Base-by-base conservation (phyloP, 1,140 invertebrate species). In the Lasioglossum baleicum region DNA sequence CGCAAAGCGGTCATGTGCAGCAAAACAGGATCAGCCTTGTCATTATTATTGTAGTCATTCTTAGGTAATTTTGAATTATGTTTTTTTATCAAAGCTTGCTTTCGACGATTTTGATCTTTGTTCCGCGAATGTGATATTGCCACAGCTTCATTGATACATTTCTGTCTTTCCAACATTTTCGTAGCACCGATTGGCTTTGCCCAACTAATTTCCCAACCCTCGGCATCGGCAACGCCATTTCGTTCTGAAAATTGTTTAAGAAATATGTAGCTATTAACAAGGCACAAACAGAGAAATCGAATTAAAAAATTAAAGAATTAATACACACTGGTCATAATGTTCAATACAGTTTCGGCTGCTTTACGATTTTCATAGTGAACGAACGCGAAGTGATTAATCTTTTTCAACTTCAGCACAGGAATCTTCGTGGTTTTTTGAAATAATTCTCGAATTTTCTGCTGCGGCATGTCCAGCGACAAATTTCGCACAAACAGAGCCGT, bases 331-430 rank as follows among this genome's bases (percentile, higher is more conserved):
- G 79, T 89, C 85, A 93, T 88, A 26, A 89, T 90, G 7, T 90
- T 20, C 70, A 93, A 82, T 56, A 90, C 92, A 66, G 60, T 82
- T 58, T 92, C 84, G 11, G 92, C 92, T 44, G 85, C 73, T 76
- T 89, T 74, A 22, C 92, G 88, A 58, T 74, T 90, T 63, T 92
- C 91, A 53, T 93, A 93, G 80, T 93, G 92, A 63, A 93, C 77
- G 75, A 93, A 93, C 4, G 92, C 92, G 83, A 93, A 93, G 65
- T 93, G 92, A 88, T 92, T 93, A 10, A 93, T 91, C 84, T 93
- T 93, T 69, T 93, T 93, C 5, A 93, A 64, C 69, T 93, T 93
- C 48, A 93, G 63, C 48, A 93, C 90, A 7, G 91, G 88, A 44
- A 92, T 86, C 56, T 89, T 88, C 0, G 92, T 93, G 7, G 77